These are phyloP conservation scores for Priapulus caudatus DNA, from an alignment of 2,888 invertebrate species.

Conservation along the genomic window DNA sequence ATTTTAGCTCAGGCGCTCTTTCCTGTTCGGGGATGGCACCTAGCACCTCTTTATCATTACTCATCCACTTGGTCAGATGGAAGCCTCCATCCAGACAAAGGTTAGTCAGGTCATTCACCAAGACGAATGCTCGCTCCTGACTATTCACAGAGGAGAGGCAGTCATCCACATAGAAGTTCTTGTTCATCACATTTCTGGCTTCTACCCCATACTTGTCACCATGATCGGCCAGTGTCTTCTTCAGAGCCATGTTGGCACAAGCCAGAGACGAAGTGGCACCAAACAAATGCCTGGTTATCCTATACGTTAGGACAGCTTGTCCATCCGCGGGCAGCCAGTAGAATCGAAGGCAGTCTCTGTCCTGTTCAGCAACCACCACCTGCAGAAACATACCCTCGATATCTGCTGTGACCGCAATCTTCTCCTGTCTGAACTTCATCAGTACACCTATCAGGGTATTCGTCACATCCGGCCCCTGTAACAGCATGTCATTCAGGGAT, in stretches of 20 bases:
- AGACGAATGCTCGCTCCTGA: conserved; percentile 2
- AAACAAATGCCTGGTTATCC: conserved; percentile 14
- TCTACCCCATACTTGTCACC: no score
- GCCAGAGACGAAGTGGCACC: no score
- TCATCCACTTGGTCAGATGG: conserved; percentile 12
- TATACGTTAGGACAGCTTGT: background rate
- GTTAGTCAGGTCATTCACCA: background rate
- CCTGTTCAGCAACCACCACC: conserved; percentile 11
- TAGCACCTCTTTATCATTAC: background rate
- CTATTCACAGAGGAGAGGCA: conserved; percentile 9
- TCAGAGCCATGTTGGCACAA: no score
- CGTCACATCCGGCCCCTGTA: conserved; percentile 20
- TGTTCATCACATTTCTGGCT: no score
- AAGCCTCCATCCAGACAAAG: conserved; percentile 11
- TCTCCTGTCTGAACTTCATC: conserved; percentile 17
- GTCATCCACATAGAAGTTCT: conserved; percentile 18
- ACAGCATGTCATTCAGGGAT: conserved; percentile 15
- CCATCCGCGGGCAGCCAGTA: conserved; percentile 16
- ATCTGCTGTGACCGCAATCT: conserved; percentile 17
- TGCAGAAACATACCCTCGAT: conserved; percentile 19
- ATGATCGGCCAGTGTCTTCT: no score
- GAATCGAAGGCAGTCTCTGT: conserved; percentile 18
- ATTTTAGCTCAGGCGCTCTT: background rate
- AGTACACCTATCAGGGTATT: conserved; percentile 20
- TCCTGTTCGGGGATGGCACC: background rate